Conservation (phyloP, 2,797 vertebrate species). For the Myotis findleyi region DNA sequence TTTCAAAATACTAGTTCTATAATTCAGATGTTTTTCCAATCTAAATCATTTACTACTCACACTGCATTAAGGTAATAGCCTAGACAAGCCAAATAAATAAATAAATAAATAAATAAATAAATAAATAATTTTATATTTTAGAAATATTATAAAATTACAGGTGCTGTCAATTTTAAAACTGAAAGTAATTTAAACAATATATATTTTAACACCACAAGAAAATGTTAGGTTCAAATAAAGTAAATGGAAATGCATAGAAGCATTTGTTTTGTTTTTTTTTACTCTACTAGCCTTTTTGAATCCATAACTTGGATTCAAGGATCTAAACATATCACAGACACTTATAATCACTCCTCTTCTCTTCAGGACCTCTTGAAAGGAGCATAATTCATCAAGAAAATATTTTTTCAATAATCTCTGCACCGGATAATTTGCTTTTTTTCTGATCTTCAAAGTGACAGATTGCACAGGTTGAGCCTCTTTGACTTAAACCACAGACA, state of each 20-base stretch:
- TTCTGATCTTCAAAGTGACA: conserved; percentile 82
- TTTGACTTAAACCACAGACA: conserved; percentile 72
- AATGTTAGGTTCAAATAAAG: background rate
- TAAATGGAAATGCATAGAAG: background rate
- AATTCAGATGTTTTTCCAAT: conserved; percentile 30
- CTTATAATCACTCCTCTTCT: background rate
- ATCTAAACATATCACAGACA: background rate
- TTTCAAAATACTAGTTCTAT: conserved; percentile 55
- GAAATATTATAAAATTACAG: background rate
- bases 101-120: too few species aligned
- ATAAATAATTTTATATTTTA: background rate
- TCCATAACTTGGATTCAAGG: background rate
- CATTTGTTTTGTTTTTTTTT: conserved; percentile 34
- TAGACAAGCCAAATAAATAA: background rate
- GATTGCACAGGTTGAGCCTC: conserved; percentile 81
- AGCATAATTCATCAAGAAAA: conserved; percentile 82
- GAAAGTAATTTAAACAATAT: background rate
- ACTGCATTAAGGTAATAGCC: background rate
- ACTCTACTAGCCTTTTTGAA: background rate
- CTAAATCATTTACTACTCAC: background rate
- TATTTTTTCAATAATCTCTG: conserved; percentile 83
- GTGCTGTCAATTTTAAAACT: background rate
- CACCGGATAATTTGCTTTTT: conserved; percentile 82
- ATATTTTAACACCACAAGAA: background rate
- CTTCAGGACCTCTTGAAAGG: conserved; percentile 71